Evolutionary conservation across 2,888 invertebrate genomes (phyloP).

Genomic region (Polymixis flavicincta): DNA sequence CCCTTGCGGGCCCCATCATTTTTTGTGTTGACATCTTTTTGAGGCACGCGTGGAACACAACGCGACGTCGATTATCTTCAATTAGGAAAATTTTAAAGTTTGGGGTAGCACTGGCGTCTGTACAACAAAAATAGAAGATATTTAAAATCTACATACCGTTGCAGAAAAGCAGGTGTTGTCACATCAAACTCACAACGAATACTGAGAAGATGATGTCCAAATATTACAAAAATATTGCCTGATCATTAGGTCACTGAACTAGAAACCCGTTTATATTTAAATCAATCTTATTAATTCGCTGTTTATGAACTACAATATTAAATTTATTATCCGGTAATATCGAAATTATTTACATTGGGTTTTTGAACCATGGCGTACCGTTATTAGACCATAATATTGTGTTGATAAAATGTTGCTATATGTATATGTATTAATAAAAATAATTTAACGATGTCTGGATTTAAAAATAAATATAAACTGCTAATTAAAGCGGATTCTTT

Average conservation of each 20-base stretch:
- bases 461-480: background rate
- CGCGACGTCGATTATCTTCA: too few relatives aligned
- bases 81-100: too few relatives aligned
- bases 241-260: constrained; percentile 47
- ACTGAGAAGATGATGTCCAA: constrained; percentile 46
- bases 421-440: too few relatives aligned
- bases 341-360: constrained; percentile 28
- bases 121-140: background rate
- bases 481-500: background rate
- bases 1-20: too few relatives aligned
- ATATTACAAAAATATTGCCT: constrained; percentile 33
- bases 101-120: too few relatives aligned
- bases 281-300: constrained; percentile 36
- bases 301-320: constrained; percentile 27
- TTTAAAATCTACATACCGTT: constrained; percentile 35
- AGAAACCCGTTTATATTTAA: constrained; percentile 56
- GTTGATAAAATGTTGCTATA: constrained; percentile 1
- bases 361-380: constrained; percentile 54
- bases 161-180: constrained; percentile 31
- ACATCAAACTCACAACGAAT: constrained; percentile 30
- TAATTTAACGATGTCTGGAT: background rate
- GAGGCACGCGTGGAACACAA: too few relatives aligned
- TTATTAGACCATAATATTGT: constrained; percentile 5
- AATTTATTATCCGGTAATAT: constrained; percentile 8
- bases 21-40: too few relatives aligned